Evolutionary conservation across 1,140 invertebrate species (phyloP).

Genomic region (Plectrocnemia conspersa): DNA sequence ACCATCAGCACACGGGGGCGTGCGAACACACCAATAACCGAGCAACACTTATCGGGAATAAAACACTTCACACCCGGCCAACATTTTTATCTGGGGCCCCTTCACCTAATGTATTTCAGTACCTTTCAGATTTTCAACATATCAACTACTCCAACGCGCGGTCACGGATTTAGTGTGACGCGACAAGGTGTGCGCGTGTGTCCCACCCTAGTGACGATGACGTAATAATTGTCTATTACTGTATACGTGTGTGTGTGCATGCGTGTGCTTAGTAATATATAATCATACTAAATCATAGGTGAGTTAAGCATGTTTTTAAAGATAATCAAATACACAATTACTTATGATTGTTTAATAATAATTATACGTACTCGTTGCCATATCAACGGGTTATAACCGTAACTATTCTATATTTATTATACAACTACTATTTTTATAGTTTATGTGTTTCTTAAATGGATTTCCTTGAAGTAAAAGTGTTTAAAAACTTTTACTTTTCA

Average conservation of each 20-base stretch:
- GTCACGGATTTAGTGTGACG: not conserved
- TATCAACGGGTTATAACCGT: too few species aligned
- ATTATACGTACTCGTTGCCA: too few species aligned
- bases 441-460: too few species aligned
- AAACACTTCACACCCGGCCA: not conserved
- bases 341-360: not conserved
- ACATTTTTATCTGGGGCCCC: not conserved
- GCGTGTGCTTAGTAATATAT: not conserved
- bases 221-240: too few species aligned
- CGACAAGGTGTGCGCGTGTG: not conserved
- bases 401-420: too few species aligned
- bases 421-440: too few species aligned
- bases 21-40: not conserved
- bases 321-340: not conserved
- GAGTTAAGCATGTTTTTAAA: not conserved
- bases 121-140: not conserved
- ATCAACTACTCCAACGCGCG: not conserved
- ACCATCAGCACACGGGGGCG: not conserved
- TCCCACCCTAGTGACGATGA: not conserved
- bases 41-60: not conserved
- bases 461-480: too few species aligned
- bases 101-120: constrained; percentile 9
- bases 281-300: not conserved
- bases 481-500: too few species aligned
- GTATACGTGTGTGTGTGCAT: not conserved